Evolutionary conservation across 2,888 invertebrate genomes (phyloP).

Genomic region (Tribolium freemani): DNA sequence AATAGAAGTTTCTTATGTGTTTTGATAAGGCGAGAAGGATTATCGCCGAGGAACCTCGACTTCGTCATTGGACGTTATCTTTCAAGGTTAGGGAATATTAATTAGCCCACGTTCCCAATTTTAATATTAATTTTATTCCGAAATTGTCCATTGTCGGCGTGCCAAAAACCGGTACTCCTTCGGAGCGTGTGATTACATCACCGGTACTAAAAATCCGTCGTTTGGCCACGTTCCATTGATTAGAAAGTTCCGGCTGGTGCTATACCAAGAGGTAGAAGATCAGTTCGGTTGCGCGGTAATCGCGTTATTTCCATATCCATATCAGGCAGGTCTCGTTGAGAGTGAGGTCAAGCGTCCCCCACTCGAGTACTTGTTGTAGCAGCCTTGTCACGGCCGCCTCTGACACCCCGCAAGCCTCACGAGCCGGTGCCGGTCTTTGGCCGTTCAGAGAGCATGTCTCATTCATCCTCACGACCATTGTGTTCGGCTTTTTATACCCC

Average conservation of each 20-base stretch:
- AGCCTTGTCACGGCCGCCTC: constrained; percentile 61
- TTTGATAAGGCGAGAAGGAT: neutral
- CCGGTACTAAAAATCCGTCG: neutral
- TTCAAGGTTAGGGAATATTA: constrained; percentile 23
- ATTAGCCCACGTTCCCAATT: constrained; percentile 23
- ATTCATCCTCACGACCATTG: constrained; percentile 59
- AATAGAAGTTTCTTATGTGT: neutral
- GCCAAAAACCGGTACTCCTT: constrained; percentile 18
- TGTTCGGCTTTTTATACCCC: constrained; percentile 56
- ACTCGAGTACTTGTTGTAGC: constrained; percentile 52
- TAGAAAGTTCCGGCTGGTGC: constrained; percentile 27
- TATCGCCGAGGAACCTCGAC: neutral
- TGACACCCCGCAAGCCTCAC: constrained; percentile 55
- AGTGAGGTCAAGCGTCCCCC: constrained; percentile 59
- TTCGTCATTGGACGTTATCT: constrained; percentile 16
- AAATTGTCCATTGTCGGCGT: constrained; percentile 7
- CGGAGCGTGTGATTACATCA: constrained; percentile 11
- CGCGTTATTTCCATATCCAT: constrained; percentile 60
- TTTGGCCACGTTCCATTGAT: constrained; percentile 12
- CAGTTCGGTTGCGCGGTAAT: constrained; percentile 53
- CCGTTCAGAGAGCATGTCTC: constrained; percentile 56
- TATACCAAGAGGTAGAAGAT: constrained; percentile 40
- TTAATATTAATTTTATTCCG: constrained; percentile 23
- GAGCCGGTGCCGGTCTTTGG: constrained; percentile 56
- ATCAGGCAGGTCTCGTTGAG: constrained; percentile 59